A percentile compares a stretch with the other conserved stretches of the same genome.
These are phyloP conservation scores for Camponotus floridanus DNA, from an alignment of 1,140 invertebrate species.

Conservation along the genomic window DNA sequence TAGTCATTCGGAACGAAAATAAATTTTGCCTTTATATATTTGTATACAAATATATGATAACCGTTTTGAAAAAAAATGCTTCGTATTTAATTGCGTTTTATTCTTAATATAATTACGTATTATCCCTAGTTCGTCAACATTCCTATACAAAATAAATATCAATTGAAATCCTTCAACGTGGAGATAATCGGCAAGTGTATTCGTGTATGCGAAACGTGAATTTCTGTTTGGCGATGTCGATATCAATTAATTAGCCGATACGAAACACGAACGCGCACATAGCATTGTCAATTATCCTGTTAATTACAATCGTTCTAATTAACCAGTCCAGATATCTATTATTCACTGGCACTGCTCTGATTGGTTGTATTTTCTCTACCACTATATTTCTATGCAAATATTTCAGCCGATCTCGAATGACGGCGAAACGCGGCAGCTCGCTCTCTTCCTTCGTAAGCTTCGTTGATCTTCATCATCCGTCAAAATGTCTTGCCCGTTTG, in stretches of 20 bases:
- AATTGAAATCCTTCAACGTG: constrained; percentile 25
- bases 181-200: constrained; percentile 1
- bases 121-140: background rate
- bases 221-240: constrained; percentile 23
- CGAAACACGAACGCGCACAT: constrained; percentile 33
- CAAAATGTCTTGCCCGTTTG: constrained; percentile 72
- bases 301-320: constrained; percentile 69
- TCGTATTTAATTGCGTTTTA: background rate
- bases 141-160: background rate
- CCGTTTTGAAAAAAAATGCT: background rate
- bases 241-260: constrained; percentile 39
- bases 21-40: constrained; percentile 8
- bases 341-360: background rate
- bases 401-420: background rate
- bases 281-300: constrained; percentile 64
- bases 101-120: background rate
- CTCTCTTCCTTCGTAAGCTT: constrained; percentile 43
- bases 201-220: background rate
- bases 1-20: background rate
- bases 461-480: constrained; percentile 73
- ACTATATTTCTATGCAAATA: background rate
- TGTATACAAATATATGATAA: background rate
- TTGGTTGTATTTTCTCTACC: background rate
- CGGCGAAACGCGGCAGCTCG: constrained; percentile 6
- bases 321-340: constrained; percentile 35